A percentile compares a stretch with the other conserved stretches of the same genome.
phyloP scores from a whole-genome alignment of 2,113 vertebrate species.

The Peromyscus maniculatus region DNA sequence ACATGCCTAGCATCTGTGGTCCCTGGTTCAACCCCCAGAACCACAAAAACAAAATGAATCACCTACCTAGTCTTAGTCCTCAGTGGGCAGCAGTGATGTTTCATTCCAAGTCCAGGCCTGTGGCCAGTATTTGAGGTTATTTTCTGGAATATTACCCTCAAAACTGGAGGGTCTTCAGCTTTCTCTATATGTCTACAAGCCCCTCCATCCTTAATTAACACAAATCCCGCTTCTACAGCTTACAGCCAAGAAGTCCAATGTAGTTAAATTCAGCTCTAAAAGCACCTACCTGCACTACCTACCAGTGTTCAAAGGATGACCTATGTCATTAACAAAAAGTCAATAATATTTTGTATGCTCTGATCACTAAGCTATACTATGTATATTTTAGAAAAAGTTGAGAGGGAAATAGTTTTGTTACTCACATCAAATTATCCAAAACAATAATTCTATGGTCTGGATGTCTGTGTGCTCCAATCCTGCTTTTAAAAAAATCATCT shows the following conservation, averaged over 20 bases:
- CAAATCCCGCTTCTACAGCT: neutral
- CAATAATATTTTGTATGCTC: neutral
- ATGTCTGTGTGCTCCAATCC: neutral
- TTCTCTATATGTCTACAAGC: neutral
- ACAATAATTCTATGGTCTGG: neutral
- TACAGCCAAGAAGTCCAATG: neutral
- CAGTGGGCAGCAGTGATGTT: neutral
- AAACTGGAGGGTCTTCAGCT: neutral
- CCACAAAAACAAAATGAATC: neutral
- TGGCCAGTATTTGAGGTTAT: neutral
- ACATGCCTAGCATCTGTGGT: neutral
- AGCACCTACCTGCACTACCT: neutral
- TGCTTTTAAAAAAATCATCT: neutral
- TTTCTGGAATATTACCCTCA: neutral
- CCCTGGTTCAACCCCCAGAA: too few relatives aligned
- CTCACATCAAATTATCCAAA: conserved; percentile 46
- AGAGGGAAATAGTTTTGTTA: neutral
- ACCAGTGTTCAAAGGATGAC: neutral
- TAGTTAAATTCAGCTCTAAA: neutral
- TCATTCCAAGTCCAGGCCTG: neutral
- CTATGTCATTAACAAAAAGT: neutral
- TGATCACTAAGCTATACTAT: neutral
- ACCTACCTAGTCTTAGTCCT: neutral
- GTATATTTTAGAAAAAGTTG: conserved; percentile 19
- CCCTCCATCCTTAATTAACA: neutral